phyloP scores from a whole-genome alignment of 2,888 invertebrate genomes.

The Synergus umbraculus region DNA sequence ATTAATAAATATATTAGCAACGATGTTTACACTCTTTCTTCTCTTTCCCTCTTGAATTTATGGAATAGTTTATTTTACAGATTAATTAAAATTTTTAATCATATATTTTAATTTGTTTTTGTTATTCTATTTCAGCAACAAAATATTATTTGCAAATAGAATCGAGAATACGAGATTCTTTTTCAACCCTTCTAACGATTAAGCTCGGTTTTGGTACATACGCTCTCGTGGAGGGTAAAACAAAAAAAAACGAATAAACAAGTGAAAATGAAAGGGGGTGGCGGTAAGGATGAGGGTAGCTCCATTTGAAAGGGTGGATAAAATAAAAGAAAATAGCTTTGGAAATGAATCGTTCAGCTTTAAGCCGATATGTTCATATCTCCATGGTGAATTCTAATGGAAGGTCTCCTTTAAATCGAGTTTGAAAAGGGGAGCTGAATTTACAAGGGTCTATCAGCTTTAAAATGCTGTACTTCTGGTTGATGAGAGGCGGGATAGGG shows the following conservation, averaged over 20 bases:
- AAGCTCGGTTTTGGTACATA: background rate
- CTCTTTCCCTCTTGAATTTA: background rate
- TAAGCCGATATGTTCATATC: constrained; percentile 63
- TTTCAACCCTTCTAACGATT: background rate
- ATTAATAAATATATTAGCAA: constrained; percentile 40
- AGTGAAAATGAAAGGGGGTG: constrained; percentile 41
- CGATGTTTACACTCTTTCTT: constrained; percentile 23
- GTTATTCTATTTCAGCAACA: background rate
- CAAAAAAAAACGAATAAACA: constrained; percentile 29
- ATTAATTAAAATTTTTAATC: too few species aligned
- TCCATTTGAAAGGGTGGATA: constrained; percentile 34
- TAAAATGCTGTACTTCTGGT: constrained; percentile 22
- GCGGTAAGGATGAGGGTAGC: constrained; percentile 19
- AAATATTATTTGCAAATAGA: background rate
- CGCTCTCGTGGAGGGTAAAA: constrained; percentile 27
- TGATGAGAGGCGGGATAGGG: constrained; percentile 9
- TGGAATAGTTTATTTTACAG: background rate
- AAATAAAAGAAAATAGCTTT: constrained; percentile 25
- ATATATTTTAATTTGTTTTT: background rate
- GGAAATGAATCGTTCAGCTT: constrained; percentile 44
- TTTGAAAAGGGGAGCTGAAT: constrained; percentile 11
- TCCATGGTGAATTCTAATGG: constrained; percentile 36
- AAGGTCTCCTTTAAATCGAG: constrained; percentile 16
- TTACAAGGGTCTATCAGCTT: constrained; percentile 45
- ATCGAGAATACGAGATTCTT: background rate